Percentiles rank a stretch among this genome's conserved stretches.
phyloP scores from a whole-genome alignment of 2,797 vertebrate genomes.

The Okamejei kenojei region DNA sequence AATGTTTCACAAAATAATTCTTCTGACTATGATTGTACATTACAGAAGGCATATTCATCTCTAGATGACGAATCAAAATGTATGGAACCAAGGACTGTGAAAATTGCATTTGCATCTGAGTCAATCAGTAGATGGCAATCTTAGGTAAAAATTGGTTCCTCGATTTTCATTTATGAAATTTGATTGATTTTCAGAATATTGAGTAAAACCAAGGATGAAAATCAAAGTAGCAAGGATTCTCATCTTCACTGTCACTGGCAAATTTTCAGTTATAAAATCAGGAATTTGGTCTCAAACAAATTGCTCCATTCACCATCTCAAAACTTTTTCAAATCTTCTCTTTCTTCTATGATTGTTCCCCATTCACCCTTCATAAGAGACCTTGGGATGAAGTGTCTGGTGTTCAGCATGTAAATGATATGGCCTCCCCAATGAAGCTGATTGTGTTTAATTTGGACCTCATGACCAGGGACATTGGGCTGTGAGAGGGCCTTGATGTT shows the following conservation, averaged over 20 bases:
- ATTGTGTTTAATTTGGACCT: no score
- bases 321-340: background rate
- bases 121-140: background rate
- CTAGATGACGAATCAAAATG: background rate
- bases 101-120: no score
- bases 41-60: background rate
- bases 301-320: background rate
- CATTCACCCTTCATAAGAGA: background rate
- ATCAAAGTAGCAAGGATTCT: background rate
- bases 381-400: no score
- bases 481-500: no score
- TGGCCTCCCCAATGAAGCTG: no score
- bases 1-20: background rate
- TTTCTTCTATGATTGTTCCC: background rate
- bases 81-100: background rate
- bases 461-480: no score
- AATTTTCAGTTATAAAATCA: background rate
- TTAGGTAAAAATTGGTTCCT: background rate
- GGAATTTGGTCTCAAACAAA: background rate
- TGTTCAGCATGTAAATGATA: no score
- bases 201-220: background rate
- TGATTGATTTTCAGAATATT: background rate
- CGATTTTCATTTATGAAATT: background rate
- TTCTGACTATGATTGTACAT: background rate
- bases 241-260: background rate